Evolutionary conservation across 1,140 invertebrate species (phyloP).

Genomic region (Heliconius hewitsoni): DNA sequence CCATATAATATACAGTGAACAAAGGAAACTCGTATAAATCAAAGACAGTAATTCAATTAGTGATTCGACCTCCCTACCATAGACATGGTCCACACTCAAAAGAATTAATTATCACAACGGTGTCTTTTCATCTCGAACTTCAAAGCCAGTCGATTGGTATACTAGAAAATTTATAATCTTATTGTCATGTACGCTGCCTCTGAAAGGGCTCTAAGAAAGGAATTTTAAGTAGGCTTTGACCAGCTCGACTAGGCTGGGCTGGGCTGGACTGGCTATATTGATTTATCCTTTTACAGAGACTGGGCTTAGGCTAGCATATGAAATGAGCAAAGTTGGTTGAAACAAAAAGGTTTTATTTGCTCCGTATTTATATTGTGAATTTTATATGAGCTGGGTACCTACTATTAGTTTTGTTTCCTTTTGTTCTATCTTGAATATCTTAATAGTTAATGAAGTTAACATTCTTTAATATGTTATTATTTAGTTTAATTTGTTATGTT

Average conservation of each 20-base stretch:
- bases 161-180: conserved; percentile 30
- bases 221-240: conserved; percentile 34
- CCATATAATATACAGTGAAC: neutral
- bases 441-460: neutral
- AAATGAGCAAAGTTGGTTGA: conserved; percentile 2
- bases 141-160: conserved; percentile 25
- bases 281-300: conserved; percentile 16
- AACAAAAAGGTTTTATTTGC: conserved; percentile 10
- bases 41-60: conserved; percentile 20
- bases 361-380: conserved; percentile 11
- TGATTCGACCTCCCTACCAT: neutral
- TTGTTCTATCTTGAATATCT: neutral
- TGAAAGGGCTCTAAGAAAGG: conserved; percentile 26
- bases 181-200: conserved; percentile 26
- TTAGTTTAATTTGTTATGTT: too few relatives aligned
- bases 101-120: conserved; percentile 21
- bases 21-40: conserved; percentile 8
- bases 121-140: conserved; percentile 23
- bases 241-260: conserved; percentile 6
- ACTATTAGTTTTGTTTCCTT: neutral
- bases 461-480: neutral
- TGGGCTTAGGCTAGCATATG: conserved; percentile 3
- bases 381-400: neutral
- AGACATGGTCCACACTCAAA: neutral
- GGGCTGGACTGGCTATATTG: conserved; percentile 16